Base-by-base conservation (phyloP, 2,113 vertebrate genomes). In the Cricetomys ansorgei region DNA sequence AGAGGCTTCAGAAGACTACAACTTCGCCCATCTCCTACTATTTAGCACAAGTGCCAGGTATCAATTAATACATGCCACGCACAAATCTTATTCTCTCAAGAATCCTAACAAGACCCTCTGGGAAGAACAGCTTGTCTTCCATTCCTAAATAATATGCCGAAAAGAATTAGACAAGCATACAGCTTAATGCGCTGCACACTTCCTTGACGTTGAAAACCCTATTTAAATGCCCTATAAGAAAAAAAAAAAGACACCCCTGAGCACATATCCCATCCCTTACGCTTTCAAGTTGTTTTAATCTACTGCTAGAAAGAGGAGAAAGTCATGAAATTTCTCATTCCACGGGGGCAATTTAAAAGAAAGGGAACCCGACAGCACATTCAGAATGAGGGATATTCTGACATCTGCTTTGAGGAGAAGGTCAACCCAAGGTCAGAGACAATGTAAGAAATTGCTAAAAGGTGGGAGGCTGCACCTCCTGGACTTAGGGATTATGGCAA, bases 371-470 rank as follows among this genome's bases (percentile, higher is more conserved):
- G 80, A 1, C 91, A 97, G 98, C 92, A 96, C 93, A 98, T 98
- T 98, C 70, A 96, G 90, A 98, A 98, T 94, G 94, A 98, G 88
- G 76, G 92, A 98, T 97, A 97, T 97, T 98, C 96, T 98, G 98
- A 98, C 67, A 96, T 98, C 97, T 98, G 97, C 98, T 98, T 98
- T 98, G 96, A 98, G 96, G 92, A 98, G 0, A 53, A 98, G 98
- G 98, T 97, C 97, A 98, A 96, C 86, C 97, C 96, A 98, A 98
- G 98, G 98, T 98, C 98, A 98, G 98, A 98, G 98, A 98, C 97
- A 98, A 97, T 97, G 95, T 97, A 97, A 50, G 86, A 73, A 89
- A 91, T 93, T 94, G 85, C 53, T 95, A 73, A 98, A 98, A 98
- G 43, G 97, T 97, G 97, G 97, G 96, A 97, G 95, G 96, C 97